Conservation (phyloP, 2,113 vertebrate genomes). For the Nestor notabilis region DNA sequence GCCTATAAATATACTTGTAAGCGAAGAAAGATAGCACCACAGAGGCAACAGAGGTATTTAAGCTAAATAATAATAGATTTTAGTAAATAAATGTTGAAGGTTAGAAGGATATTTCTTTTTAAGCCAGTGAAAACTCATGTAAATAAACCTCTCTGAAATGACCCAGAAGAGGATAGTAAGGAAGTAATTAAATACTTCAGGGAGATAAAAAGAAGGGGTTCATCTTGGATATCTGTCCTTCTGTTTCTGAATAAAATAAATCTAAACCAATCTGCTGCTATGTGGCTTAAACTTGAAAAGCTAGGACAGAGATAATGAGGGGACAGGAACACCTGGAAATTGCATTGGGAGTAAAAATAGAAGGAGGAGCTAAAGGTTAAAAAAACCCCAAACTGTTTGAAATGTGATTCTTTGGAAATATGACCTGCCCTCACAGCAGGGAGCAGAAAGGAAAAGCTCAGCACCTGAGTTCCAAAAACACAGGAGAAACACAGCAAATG, state of each 20-base stretch:
- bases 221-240: background rate
- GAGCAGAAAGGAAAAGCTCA: background rate
- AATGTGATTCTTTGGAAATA: background rate
- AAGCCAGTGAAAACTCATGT: background rate
- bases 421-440: background rate
- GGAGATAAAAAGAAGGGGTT: background rate
- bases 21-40: background rate
- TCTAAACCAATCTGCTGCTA: background rate
- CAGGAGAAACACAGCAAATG: background rate
- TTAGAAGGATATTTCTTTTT: background rate
- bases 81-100: background rate
- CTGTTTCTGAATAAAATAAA: background rate
- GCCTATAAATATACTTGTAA: background rate
- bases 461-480: background rate
- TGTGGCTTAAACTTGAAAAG: background rate
- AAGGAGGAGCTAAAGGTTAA: background rate
- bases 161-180: background rate
- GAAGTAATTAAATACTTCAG: background rate
- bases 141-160: background rate
- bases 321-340: background rate
- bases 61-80: background rate
- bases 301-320: background rate
- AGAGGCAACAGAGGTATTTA: background rate
- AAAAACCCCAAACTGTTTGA: background rate
- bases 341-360: background rate